These are phyloP conservation scores for Mesorhabditis sp. DNA, from an alignment of 2,888 invertebrate species.

Conservation along the genomic window DNA sequence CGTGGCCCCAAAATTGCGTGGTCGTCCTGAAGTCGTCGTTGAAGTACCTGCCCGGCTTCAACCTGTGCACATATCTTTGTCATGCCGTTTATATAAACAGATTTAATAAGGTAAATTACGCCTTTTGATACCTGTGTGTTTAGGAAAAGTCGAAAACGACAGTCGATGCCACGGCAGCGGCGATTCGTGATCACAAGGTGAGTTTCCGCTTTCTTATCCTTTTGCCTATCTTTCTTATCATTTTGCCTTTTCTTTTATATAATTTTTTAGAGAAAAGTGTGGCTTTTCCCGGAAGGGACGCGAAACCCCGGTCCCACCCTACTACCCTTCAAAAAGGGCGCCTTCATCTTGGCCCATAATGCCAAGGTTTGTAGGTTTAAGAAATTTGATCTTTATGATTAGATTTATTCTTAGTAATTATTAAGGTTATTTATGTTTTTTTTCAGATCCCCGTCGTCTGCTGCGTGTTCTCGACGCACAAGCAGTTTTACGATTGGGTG, in stretches of 20 bases:
- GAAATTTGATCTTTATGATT: background rate
- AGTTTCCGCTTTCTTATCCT: background rate
- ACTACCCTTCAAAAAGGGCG: slow-evolving; percentile 92
- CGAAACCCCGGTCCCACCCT: slow-evolving; percentile 76
- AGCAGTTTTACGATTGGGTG: slow-evolving; percentile 62
- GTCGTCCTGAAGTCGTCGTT: slow-evolving; percentile 53
- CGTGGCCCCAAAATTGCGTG: slow-evolving; percentile 52
- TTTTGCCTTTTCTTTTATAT: background rate
- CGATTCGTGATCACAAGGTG: background rate
- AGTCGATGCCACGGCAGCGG: background rate
- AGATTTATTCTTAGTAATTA: background rate
- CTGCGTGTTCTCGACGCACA: slow-evolving; percentile 82
- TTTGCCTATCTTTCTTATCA: no score
- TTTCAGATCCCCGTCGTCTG: slow-evolving; percentile 76
- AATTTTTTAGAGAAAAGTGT: slow-evolving; percentile 68
- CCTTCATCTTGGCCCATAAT: slow-evolving; percentile 79
- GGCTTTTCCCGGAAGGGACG: slow-evolving; percentile 93
- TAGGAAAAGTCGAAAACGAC: slow-evolving; percentile 1
- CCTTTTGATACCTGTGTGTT: background rate
- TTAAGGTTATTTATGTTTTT: background rate
- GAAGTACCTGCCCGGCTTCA: slow-evolving; percentile 54
- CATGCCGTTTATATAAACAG: slow-evolving; percentile 44
- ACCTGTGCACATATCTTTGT: slow-evolving; percentile 45
- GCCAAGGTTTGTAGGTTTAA: slow-evolving; percentile 24
- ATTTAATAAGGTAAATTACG: slow-evolving; percentile 22